phyloP scores from a whole-genome alignment of 2,888 invertebrate species.

The Drosophila atroscutellata region DNA sequence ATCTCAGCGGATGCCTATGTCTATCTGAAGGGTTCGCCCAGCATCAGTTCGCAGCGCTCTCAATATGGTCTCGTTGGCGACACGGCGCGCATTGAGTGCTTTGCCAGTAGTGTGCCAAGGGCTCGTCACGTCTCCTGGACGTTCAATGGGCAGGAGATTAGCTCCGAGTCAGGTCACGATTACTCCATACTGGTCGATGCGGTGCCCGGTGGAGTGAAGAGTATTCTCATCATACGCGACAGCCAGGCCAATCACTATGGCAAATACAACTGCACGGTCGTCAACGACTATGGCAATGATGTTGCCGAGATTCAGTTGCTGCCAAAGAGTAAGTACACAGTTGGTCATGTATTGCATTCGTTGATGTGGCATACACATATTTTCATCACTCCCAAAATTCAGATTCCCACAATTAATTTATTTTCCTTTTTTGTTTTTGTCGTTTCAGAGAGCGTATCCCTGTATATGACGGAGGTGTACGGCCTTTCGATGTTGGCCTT shows the following conservation, averaged over 20 bases:
- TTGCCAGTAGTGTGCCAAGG: constrained; percentile 94
- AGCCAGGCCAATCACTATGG: constrained; percentile 95
- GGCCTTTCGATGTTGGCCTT: constrained; percentile 92
- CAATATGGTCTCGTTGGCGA: constrained; percentile 94
- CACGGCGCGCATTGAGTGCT: constrained; percentile 93
- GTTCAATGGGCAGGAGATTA: constrained; percentile 93
- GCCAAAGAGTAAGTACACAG: constrained; percentile 92
- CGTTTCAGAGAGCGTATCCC: constrained; percentile 89
- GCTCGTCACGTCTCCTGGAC: constrained; percentile 95
- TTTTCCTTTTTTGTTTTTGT: neutral
- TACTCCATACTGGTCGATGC: constrained; percentile 91
- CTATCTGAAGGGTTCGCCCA: constrained; percentile 92
- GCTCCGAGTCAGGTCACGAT: constrained; percentile 89
- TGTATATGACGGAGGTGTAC: constrained; percentile 93
- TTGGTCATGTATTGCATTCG: neutral
- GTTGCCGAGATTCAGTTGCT: constrained; percentile 92
- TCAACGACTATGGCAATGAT: constrained; percentile 95
- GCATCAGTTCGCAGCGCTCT: constrained; percentile 91
- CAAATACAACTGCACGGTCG: constrained; percentile 96
- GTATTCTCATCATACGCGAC: constrained; percentile 94
- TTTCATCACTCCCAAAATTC: neutral
- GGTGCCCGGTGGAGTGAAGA: constrained; percentile 92
- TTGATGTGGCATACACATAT: neutral
- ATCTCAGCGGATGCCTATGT: constrained; percentile 92
- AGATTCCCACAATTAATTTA: neutral